Conservation (phyloP, 2,797 vertebrate genomes). For the Pteropus rufus region DNA sequence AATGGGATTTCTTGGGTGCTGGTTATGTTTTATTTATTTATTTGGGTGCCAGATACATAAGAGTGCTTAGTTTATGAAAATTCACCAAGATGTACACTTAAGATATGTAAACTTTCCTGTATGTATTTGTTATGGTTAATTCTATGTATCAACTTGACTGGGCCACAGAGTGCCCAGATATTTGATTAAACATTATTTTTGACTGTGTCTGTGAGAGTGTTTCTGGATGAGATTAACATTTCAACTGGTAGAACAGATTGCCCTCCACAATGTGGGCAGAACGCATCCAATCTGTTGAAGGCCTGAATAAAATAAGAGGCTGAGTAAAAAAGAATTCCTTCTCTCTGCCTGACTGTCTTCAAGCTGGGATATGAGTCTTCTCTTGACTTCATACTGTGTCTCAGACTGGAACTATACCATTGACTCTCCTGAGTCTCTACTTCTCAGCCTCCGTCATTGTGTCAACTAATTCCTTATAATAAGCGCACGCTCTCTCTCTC, state of each 20-base stretch:
- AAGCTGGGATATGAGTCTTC: neutral
- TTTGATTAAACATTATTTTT: neutral
- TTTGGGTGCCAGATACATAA: neutral
- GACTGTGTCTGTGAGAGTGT: neutral
- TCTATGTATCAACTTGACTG: neutral
- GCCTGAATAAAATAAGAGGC: neutral
- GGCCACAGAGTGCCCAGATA: neutral
- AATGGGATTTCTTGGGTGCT: neutral
- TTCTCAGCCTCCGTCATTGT: neutral
- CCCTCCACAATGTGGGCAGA: neutral
- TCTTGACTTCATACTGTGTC: neutral
- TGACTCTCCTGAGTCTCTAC: neutral
- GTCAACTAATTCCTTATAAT: neutral
- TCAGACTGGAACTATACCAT: neutral
- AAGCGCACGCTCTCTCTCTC: neutral
- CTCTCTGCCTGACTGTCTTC: neutral
- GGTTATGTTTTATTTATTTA: neutral
- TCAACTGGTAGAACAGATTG: neutral
- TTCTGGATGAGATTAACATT: neutral
- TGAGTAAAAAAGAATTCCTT: neutral
- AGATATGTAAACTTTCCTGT: neutral
- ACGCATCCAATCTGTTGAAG: neutral
- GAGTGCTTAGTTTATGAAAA: neutral
- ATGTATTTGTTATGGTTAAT: neutral
- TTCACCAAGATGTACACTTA: neutral